Conservation (phyloP, 2,113 vertebrate genomes). For the Casuarius casuarius region DNA sequence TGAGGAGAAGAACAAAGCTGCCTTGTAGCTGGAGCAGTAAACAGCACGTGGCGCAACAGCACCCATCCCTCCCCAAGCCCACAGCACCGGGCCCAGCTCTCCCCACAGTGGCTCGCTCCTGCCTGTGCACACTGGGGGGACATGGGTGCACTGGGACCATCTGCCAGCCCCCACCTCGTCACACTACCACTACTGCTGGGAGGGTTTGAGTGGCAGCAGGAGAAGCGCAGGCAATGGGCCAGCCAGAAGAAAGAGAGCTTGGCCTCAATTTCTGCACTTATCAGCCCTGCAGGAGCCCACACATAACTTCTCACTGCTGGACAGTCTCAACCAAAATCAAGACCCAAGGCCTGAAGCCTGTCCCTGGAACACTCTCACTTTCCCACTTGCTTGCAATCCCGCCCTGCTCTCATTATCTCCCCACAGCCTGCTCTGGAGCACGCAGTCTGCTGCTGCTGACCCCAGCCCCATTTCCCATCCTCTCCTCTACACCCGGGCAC, state of each 20-base stretch:
- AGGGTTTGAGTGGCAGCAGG: background rate
- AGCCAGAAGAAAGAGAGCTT: background rate
- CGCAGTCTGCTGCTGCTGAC: background rate
- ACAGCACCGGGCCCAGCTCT: fast-evolving
- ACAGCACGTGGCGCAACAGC: conserved; percentile 60
- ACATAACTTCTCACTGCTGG: background rate
- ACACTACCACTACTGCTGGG: background rate
- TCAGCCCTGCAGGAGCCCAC: background rate
- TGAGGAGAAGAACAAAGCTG: conserved; percentile 77
- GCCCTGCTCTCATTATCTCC: background rate
- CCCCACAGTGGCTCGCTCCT: background rate
- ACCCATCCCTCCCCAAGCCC: conserved; percentile 19
- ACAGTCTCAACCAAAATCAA: background rate
- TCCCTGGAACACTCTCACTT: background rate
- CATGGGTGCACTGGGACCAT: fast-evolving
- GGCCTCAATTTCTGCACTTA: background rate
- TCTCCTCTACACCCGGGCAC: background rate
- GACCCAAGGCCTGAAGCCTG: background rate
- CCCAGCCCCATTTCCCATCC: background rate
- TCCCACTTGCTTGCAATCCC: background rate
- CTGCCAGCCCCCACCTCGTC: background rate
- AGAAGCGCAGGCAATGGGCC: background rate
- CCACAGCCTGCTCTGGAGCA: background rate
- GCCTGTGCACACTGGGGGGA: background rate
- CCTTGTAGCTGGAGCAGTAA: conserved; percentile 64